Conservation (phyloP, 2,888 invertebrate genomes). For the Timandra comae region DNA sequence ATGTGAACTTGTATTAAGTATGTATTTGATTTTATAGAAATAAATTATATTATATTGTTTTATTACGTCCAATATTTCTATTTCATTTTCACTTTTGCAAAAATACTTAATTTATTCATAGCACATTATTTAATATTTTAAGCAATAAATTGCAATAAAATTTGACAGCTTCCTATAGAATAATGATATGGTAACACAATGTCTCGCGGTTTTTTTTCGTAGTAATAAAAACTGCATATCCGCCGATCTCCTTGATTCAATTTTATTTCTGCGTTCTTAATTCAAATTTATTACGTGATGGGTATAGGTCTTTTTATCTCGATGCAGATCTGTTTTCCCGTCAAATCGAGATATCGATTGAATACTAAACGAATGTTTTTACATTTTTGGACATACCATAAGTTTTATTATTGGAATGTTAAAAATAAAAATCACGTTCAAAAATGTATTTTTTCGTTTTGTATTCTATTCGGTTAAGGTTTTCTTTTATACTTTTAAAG, state of each 20-base stretch:
- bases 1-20: too few species aligned
- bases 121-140: not conserved
- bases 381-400: slow-evolving; percentile 35
- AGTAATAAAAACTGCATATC: slow-evolving; percentile 28
- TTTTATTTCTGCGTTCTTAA: slow-evolving; percentile 15
- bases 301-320: slow-evolving; percentile 37
- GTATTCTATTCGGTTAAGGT: slow-evolving; percentile 26
- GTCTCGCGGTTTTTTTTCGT: not conserved
- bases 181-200: not conserved
- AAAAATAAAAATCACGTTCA: slow-evolving; percentile 33
- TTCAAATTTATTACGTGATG: slow-evolving; percentile 20
- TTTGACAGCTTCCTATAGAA: not conserved
- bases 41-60: too few species aligned
- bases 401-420: slow-evolving; percentile 24
- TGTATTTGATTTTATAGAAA: too few species aligned
- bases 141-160: not conserved
- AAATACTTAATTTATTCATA: too few species aligned
- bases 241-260: slow-evolving; percentile 24
- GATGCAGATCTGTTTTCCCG: slow-evolving; percentile 37
- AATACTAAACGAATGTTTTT: slow-evolving; percentile 42
- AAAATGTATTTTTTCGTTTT: too few species aligned
- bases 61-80: too few species aligned
- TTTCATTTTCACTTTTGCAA: too few species aligned
- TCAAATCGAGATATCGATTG: slow-evolving; percentile 32
- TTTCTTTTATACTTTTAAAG: too few species aligned